Evolutionary conservation across 2,888 invertebrate species (phyloP).

Genomic region (Polylopha cassiicola): DNA sequence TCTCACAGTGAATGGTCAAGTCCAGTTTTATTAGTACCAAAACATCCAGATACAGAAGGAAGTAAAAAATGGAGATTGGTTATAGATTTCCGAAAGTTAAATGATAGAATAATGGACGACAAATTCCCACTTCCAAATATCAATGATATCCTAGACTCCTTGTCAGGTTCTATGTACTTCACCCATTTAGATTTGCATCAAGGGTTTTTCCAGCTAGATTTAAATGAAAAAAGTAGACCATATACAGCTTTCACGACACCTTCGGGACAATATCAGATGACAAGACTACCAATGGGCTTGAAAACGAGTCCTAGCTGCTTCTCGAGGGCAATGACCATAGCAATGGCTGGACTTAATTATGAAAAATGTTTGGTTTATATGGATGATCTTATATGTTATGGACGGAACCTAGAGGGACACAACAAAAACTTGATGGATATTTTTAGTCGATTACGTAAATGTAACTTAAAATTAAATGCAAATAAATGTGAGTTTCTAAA

Average conservation of each 20-base stretch:
- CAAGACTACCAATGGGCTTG: constrained; percentile 1
- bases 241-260: background rate
- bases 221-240: background rate
- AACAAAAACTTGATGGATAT: background rate
- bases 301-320: constrained; percentile 10
- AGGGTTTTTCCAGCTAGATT: constrained; percentile 4
- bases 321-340: constrained; percentile 4
- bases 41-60: background rate
- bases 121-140: constrained; percentile 5
- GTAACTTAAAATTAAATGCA: background rate
- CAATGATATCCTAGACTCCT: background rate
- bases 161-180: background rate
- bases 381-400: background rate
- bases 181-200: constrained; percentile 2
- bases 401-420: background rate
- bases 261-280: background rate
- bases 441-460: background rate
- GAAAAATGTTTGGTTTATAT: background rate
- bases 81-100: constrained; percentile 5
- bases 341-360: constrained; percentile 2
- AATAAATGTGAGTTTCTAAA: background rate
- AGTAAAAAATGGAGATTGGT: constrained; percentile 1
- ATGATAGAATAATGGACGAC: background rate
- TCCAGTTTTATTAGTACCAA: constrained; percentile 7
- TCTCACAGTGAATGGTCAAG: background rate